phyloP scores from a whole-genome alignment of 2,113 vertebrate species.

The Aptenodytes patagonicus region DNA sequence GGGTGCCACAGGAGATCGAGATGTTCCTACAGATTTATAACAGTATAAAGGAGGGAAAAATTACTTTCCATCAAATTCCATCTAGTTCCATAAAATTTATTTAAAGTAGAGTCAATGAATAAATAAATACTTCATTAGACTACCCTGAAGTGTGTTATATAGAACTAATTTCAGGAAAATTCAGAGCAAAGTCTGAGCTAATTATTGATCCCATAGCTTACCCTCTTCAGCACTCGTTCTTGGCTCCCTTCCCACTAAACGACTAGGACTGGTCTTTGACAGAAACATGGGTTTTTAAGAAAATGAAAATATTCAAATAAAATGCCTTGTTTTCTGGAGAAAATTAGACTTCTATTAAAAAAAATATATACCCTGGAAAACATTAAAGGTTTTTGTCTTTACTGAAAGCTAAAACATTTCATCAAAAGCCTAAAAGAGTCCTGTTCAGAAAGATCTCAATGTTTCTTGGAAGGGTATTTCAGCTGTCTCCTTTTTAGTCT shows the following conservation, averaged over 20 bases:
- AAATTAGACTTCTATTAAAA: neutral
- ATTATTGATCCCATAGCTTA: neutral
- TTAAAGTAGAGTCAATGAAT: neutral
- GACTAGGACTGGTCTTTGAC: neutral
- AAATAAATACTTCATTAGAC: constrained; percentile 1
- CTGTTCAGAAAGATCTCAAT: fast-evolving
- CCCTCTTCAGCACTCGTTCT: neutral
- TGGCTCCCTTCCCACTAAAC: neutral
- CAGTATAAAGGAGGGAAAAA: neutral
- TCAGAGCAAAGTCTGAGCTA: neutral
- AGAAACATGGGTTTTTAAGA: neutral
- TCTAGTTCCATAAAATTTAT: neutral
- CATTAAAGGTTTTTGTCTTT: neutral
- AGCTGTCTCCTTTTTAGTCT: neutral
- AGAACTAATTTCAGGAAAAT: neutral
- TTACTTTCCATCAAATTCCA: neutral
- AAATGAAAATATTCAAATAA: neutral
- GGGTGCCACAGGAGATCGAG: neutral
- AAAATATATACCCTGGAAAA: neutral
- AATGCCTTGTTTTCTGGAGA: neutral
- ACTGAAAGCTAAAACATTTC: neutral
- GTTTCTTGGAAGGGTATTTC: neutral
- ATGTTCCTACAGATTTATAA: neutral
- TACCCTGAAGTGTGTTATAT: neutral
- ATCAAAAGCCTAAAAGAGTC: neutral